Conservation (phyloP, 37 sponge, comb jelly and placozoan species). For the Cladorhizidae sp. region DNA sequence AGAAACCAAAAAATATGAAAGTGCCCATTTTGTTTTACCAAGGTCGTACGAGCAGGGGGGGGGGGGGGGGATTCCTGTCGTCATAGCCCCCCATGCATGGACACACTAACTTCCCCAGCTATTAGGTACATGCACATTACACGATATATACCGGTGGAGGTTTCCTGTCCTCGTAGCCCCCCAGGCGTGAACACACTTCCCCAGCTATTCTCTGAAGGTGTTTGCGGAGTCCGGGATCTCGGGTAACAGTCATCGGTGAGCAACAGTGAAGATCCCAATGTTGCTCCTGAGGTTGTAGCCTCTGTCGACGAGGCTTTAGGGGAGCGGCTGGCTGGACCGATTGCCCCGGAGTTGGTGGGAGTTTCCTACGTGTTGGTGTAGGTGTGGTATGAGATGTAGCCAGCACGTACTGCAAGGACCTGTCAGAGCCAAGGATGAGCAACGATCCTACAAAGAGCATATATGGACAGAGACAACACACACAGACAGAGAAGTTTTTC, state of each 20-base stretch:
- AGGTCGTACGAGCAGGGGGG: too few species aligned
- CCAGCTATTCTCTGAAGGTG: constrained; percentile 35
- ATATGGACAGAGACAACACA: background rate
- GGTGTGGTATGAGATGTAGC: background rate
- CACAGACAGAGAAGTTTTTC: background rate
- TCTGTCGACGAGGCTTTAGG: constrained; percentile 10
- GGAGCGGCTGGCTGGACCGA: background rate
- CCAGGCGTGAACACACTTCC: constrained; percentile 11
- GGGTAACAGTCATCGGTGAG: background rate
- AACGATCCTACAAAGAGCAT: constrained; percentile 2
- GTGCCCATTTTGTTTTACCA: too few species aligned
- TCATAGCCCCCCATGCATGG: too few species aligned
- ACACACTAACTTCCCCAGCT: too few species aligned
- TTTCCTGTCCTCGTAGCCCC: constrained; percentile 14
- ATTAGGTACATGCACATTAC: too few species aligned
- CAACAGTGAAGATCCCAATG: background rate
- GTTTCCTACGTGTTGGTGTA: background rate
- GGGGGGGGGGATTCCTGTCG: too few species aligned
- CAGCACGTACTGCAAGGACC: constrained; percentile 6
- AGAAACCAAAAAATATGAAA: too few species aligned
- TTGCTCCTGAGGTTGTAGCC: background rate
- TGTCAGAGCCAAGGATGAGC: constrained; percentile 3
- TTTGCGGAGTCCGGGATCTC: background rate
- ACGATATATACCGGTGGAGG: constrained; percentile 45
- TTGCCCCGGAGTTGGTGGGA: constrained; percentile 35